A percentile compares a stretch with the other conserved stretches of the same genome.
phyloP scores from a whole-genome alignment of 2,797 vertebrate species.

The Gallinago solitaria region DNA sequence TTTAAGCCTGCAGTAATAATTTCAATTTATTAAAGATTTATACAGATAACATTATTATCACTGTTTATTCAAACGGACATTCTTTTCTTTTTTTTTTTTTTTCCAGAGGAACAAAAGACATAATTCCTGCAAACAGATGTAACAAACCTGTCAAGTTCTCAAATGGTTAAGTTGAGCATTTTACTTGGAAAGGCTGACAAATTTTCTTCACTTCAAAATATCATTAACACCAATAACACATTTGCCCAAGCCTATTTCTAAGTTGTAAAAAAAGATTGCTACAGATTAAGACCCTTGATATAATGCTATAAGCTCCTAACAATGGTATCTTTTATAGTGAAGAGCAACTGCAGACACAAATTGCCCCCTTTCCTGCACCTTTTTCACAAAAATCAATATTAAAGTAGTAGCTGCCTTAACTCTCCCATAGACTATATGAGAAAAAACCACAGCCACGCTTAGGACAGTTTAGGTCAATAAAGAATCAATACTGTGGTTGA shows the following conservation, averaged over 20 bases:
- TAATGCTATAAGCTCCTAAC: constrained; percentile 84
- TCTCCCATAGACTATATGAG: constrained; percentile 82
- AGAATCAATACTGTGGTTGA: constrained; percentile 95
- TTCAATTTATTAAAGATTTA: constrained; percentile 68
- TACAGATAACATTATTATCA: constrained; percentile 58
- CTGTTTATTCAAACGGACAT: constrained; percentile 58
- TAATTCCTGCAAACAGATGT: constrained; percentile 49
- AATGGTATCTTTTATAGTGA: constrained; percentile 83
- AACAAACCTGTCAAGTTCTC: constrained; percentile 67
- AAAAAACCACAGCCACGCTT: constrained; percentile 84
- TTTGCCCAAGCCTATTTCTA: constrained; percentile 81
- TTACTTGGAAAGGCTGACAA: constrained; percentile 80
- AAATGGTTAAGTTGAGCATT: constrained; percentile 77
- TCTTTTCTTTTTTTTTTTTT: neutral
- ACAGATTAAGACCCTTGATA: constrained; percentile 84
- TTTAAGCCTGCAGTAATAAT: constrained; percentile 53
- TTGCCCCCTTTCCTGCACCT: constrained; percentile 83
- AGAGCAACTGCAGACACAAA: constrained; percentile 83
- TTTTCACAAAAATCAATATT: constrained; percentile 86
- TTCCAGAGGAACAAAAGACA: constrained; percentile 30
- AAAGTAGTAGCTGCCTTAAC: constrained; percentile 85
- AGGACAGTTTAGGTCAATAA: constrained; percentile 96
- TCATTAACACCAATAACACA: constrained; percentile 85
- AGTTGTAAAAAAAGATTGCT: constrained; percentile 82
- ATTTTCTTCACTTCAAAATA: constrained; percentile 84